Base-by-base conservation (phyloP, 2,113 vertebrate genomes). In the Nasalis larvatus region DNA sequence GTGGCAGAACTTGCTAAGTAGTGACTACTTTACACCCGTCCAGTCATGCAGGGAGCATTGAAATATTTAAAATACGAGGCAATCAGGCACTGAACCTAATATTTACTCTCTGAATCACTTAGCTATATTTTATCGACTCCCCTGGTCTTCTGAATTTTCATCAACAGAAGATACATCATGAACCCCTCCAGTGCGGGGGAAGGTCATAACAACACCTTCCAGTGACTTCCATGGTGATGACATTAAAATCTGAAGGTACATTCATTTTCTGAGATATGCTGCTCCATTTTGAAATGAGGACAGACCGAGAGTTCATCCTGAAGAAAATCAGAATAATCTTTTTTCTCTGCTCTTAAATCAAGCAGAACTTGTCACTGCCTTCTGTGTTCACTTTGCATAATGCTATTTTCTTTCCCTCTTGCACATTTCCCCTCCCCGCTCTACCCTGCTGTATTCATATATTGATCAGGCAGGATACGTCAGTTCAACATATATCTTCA, bases 51-150 rank as follows among this genome's bases (percentile, higher is more conserved):
- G 81, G 18, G 73, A 90, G 18, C 97, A 96, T 6, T 96, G 94
- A 97, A 96, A 97, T 97, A 98, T 97, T 97, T 98, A 97, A 98
- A 97, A 98, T 96, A 97, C 0, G 47, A 96, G 86, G 94, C 94
- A 96, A 94, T 97, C 97, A 94, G 84, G 66, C 94, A 95, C 86
- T 49, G 88, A 97, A 94, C 87, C 95, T 97, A 97, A 98, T 97
- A 98, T 98, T 98, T 98, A 96, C 91, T 95, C 90, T 98, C 95
- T 37, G 82, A 96, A 96, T 96, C 88, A 95, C 78, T 97, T 97
- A 95, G 95, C 91, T 95, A 56, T 98, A 97, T 97, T 98, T 98
- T 95, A 98, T 95, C 93, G 86, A 18, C 77, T 96, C 68, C 37
- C 35, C 47, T n/a, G 66, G 88, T 97, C 89, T 95, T 96, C 82